Conservation (phyloP, 2,888 invertebrate genomes). For the Drosophila differens region DNA sequence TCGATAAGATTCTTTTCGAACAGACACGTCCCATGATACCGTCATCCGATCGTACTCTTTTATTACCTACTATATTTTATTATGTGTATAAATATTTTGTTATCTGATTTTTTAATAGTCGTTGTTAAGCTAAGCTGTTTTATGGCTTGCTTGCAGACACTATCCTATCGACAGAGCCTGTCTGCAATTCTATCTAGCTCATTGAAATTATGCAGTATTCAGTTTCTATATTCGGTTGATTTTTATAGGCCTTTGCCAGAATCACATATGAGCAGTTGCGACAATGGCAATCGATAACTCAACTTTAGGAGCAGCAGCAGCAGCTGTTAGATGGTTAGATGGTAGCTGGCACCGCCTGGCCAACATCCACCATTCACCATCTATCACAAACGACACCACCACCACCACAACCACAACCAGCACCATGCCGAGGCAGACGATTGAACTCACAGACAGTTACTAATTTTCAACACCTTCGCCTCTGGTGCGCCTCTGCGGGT, state of each 20-base stretch:
- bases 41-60: neutral
- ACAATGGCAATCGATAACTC: conserved; percentile 42
- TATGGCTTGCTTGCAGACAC: neutral
- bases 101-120: neutral
- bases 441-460: conserved; percentile 61
- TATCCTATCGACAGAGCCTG: neutral
- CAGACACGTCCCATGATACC: neutral
- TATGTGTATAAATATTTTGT: neutral
- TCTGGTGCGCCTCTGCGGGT: conserved; percentile 57
- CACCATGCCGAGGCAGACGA: conserved; percentile 16
- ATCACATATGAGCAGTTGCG: conserved; percentile 15
- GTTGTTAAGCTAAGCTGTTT: neutral
- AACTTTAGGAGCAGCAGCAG: conserved; percentile 21
- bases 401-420: neutral
- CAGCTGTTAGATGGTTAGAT: conserved; percentile 34
- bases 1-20: neutral
- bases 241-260: neutral
- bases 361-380: conserved; percentile 7
- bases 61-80: neutral
- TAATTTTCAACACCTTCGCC: conserved; percentile 78
- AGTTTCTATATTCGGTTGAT: neutral
- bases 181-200: neutral
- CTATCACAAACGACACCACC: neutral
- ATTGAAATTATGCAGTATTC: neutral
- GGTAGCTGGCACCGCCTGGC: conserved; percentile 48